A percentile compares a stretch with the other conserved stretches of the same genome.
Evolutionary conservation across 2,113 vertebrate genomes (phyloP).

Genomic region (Damaliscus lunatus): DNA sequence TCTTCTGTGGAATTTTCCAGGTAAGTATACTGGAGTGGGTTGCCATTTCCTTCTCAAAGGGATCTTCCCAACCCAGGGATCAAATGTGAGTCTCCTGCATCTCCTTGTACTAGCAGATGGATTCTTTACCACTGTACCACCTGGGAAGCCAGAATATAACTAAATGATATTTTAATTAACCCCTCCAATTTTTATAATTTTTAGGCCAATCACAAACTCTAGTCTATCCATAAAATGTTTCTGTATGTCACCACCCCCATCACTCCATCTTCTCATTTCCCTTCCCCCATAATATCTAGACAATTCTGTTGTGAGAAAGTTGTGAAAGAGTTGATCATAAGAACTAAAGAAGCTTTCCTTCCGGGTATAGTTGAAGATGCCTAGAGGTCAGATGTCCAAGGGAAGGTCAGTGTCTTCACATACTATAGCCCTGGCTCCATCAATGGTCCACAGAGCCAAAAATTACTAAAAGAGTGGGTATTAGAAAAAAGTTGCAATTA

Average conservation of each 20-base stretch:
- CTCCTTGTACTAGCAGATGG: neutral
- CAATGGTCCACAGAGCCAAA: neutral
- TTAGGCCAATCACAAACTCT: neutral
- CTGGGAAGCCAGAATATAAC: neutral
- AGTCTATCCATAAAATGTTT: neutral
- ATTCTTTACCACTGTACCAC: neutral
- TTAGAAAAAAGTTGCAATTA: neutral
- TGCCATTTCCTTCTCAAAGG: neutral
- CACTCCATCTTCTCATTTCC: neutral
- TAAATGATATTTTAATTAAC: neutral
- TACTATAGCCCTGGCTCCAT: neutral
- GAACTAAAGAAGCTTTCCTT: neutral
- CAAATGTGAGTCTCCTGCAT: neutral
- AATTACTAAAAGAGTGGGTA: neutral
- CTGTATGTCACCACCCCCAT: neutral
- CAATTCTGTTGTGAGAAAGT: neutral
- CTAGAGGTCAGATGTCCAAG: neutral
- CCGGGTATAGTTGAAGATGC: neutral
- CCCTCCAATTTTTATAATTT: neutral
- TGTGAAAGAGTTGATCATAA: neutral
- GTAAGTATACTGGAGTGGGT: neutral
- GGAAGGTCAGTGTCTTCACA: neutral
- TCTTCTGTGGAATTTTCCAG: neutral
- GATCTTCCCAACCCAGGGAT: neutral
- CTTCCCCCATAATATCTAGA: neutral